phyloP scores from a whole-genome alignment of 2,797 vertebrate species.

The Cryptoblepharus egeriae region DNA sequence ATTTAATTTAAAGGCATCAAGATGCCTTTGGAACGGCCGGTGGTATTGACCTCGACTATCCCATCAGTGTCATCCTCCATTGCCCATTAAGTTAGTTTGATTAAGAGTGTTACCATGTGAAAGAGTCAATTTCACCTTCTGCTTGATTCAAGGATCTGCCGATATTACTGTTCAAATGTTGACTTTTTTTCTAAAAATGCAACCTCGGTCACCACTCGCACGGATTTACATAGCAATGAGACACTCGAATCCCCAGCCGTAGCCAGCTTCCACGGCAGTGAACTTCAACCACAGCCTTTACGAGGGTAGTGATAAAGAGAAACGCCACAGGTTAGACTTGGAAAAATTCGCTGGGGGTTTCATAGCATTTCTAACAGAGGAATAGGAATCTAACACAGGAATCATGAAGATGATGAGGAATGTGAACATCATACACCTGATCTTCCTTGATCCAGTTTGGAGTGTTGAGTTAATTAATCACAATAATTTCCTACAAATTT shows the following conservation, averaged over 20 bases:
- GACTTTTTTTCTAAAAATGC: conserved; percentile 5
- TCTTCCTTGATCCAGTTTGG: neutral
- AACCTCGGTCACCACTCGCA: neutral
- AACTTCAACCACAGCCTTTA: neutral
- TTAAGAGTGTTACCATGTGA: conserved; percentile 11
- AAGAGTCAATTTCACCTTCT: conserved; percentile 22
- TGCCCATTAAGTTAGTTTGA: conserved; percentile 27
- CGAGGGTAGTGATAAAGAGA: neutral
- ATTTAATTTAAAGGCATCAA: conserved; percentile 17
- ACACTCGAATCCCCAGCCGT: neutral
- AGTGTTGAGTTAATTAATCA: conserved; percentile 2
- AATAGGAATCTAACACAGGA: no score
- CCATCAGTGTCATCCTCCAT: conserved; percentile 13
- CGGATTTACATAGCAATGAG: rapidly evolving
- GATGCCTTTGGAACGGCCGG: conserved; percentile 17
- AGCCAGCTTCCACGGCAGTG: neutral
- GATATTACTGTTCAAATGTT: neutral
- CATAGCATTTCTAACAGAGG: neutral
- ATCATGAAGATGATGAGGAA: no score
- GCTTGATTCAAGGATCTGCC: neutral
- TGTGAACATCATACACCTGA: no score
- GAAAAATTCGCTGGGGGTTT: neutral
- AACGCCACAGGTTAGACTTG: neutral
- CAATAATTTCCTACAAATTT: conserved; percentile 27
- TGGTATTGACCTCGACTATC: conserved; percentile 17